A percentile compares a stretch with the other conserved stretches of the same genome.
Evolutionary conservation across 53 echinoderm and acorn worm genomes (phyloP).

Genomic region (Antedon mediterranea): DNA sequence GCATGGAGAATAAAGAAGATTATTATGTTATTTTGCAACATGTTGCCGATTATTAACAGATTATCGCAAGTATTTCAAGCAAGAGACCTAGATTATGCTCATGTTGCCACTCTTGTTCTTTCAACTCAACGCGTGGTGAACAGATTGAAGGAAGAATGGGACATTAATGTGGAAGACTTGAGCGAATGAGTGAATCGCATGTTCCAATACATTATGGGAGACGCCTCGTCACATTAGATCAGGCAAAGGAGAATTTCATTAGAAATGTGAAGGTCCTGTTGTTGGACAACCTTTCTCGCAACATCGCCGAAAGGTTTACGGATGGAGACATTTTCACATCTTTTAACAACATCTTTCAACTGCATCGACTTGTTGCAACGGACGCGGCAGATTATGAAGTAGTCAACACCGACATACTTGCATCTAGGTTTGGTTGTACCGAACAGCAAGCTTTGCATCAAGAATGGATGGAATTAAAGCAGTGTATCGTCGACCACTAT

Average conservation of each 20-base stretch:
- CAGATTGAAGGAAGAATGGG: background rate
- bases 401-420: background rate
- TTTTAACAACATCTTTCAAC: background rate
- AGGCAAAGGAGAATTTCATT: background rate
- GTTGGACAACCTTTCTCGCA: background rate
- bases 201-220: background rate
- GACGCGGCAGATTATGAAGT: background rate
- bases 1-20: slow-evolving; percentile 5
- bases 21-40: slow-evolving; percentile 18
- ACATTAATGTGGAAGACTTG: background rate
- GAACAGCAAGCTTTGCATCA: background rate
- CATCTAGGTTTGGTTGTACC: background rate
- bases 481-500: background rate
- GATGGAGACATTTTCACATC: background rate
- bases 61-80: slow-evolving; percentile 20
- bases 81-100: background rate
- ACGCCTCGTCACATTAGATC: background rate
- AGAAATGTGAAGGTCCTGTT: background rate
- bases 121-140: background rate
- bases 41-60: slow-evolving; percentile 20
- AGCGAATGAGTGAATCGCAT: background rate
- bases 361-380: background rate
- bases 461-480: background rate
- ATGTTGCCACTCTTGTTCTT: background rate
- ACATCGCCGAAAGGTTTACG: background rate